Percentiles rank a stretch among this genome's conserved stretches.
Evolutionary conservation across 2,113 vertebrate species (phyloP).

Genomic region (Lamprologus sp.): DNA sequence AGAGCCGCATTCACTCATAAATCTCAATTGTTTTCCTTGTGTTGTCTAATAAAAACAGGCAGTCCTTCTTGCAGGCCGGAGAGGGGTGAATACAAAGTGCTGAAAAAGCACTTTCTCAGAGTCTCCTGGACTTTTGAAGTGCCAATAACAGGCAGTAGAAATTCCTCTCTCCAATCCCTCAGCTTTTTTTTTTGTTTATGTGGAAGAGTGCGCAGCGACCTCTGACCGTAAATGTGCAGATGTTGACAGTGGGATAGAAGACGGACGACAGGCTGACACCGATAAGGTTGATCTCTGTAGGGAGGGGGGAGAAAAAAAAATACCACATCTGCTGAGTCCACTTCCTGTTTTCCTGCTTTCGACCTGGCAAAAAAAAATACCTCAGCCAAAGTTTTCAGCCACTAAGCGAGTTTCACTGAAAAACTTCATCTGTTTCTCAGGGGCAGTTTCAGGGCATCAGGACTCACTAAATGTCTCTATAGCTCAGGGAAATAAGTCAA

Average conservation of each 20-base stretch:
- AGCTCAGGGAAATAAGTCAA: slow-evolving; percentile 24
- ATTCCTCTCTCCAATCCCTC: slow-evolving; percentile 5
- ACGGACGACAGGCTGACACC: not conserved
- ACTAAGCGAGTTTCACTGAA: not conserved
- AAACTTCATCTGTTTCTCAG: not conserved
- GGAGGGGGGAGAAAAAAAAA: not conserved
- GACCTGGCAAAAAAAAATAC: not conserved
- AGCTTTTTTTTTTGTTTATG: not conserved
- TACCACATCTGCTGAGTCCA: slow-evolving; percentile 4
- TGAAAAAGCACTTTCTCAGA: slow-evolving; percentile 36
- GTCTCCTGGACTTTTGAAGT: slow-evolving; percentile 12
- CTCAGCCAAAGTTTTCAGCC: not conserved
- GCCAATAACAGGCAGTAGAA: slow-evolving; percentile 27
- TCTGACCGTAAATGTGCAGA: slow-evolving; percentile 20
- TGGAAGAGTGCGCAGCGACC: slow-evolving; percentile 38
- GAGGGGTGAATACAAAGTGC: slow-evolving; percentile 3
- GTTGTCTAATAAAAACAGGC: slow-evolving; percentile 39
- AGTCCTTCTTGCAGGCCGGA: not conserved
- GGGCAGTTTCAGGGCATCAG: not conserved
- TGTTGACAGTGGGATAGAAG: not conserved
- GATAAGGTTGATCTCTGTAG: slow-evolving; percentile 14
- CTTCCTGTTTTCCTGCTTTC: slow-evolving; percentile 53
- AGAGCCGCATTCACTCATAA: slow-evolving; percentile 31
- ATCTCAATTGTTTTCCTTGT: slow-evolving; percentile 41
- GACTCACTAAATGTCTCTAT: slow-evolving; percentile 8